Percentiles rank a stretch among this genome's conserved stretches.
Conservation (phyloP, 2,888 invertebrate species). For the Andrena camellia region DNA sequence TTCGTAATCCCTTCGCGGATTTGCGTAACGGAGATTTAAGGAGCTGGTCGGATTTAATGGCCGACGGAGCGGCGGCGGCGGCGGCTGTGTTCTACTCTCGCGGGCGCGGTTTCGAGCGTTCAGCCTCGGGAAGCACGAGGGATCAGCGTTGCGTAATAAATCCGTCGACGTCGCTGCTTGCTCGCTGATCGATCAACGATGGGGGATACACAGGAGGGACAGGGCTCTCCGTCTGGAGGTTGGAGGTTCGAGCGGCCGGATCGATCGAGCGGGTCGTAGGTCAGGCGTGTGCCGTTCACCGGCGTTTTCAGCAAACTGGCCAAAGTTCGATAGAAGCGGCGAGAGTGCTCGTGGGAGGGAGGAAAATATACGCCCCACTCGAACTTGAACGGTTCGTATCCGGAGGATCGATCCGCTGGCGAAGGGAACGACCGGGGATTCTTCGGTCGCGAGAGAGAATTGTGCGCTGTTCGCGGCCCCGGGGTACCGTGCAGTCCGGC, state of each 20-base stretch:
- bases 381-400: background rate
- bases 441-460: too few species aligned
- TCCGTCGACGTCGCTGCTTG: slow-evolving; percentile 6
- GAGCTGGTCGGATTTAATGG: slow-evolving; percentile 21
- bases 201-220: background rate
- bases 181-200: background rate
- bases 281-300: slow-evolving; percentile 23
- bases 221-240: slow-evolving; percentile 2
- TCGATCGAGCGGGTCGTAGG: slow-evolving; percentile 7
- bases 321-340: slow-evolving; percentile 29
- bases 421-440: too few species aligned
- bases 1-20: slow-evolving; percentile 38
- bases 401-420: too few species aligned
- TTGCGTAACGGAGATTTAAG: slow-evolving; percentile 31
- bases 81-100: background rate
- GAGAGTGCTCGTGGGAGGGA: background rate
- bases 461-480: too few species aligned
- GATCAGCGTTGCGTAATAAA: slow-evolving; percentile 41
- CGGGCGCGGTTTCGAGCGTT: background rate
- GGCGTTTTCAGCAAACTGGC: slow-evolving; percentile 29
- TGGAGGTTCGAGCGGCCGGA: slow-evolving; percentile 18
- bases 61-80: background rate
- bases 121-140: background rate
- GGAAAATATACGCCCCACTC: slow-evolving; percentile 22
- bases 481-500: too few species aligned